phyloP scores from a whole-genome alignment of 1,140 invertebrate species.

The Myzus persicae region DNA sequence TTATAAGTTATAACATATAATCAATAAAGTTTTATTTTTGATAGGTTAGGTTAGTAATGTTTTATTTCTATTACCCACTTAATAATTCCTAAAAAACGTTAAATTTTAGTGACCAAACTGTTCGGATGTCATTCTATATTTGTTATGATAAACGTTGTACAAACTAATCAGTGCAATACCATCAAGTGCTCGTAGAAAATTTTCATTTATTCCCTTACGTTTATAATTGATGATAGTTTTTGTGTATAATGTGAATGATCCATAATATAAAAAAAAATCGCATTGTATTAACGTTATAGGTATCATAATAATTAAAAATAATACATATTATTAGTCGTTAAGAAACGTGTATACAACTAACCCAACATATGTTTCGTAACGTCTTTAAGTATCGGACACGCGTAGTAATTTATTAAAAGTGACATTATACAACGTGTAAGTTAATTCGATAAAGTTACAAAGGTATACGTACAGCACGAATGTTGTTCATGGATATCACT shows the following conservation, averaged over 20 bases:
- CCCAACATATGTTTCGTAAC: not conserved
- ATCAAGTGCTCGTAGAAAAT: not conserved
- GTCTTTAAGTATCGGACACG: not conserved
- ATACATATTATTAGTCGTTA: not conserved
- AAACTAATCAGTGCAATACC: not conserved
- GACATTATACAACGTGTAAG: not conserved
- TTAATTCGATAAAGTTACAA: not conserved
- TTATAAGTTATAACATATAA: too few relatives aligned
- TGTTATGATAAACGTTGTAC: too few relatives aligned
- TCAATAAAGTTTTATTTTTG: not conserved
- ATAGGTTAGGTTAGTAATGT: too few relatives aligned
- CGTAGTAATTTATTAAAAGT: constrained; percentile 9
- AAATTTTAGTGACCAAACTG: too few relatives aligned
- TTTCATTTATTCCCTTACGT: not conserved
- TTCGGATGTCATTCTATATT: too few relatives aligned
- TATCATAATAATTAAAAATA: not conserved
- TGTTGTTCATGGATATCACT: not conserved
- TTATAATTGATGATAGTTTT: not conserved
- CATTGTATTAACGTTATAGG: not conserved
- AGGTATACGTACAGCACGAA: not conserved
- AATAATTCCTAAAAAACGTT: too few relatives aligned
- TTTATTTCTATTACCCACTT: too few relatives aligned
- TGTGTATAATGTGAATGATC: not conserved
- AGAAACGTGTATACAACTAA: not conserved
- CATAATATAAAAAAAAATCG: not conserved